phyloP scores from a whole-genome alignment of 2,888 invertebrate species.

The Hoplodrina blanda region DNA sequence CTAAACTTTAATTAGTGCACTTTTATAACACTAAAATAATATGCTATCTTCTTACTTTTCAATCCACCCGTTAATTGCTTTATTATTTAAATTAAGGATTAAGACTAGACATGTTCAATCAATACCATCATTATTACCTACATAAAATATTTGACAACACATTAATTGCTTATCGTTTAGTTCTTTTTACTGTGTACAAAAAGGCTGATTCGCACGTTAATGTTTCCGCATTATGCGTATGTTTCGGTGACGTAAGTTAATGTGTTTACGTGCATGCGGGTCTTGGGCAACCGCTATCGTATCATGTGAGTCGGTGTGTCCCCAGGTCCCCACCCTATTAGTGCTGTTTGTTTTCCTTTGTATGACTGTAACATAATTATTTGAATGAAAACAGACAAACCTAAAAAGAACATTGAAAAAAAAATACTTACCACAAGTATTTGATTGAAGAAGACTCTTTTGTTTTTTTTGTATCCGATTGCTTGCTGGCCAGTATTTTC shows the following conservation, averaged over 20 bases:
- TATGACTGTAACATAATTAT: constrained; percentile 7
- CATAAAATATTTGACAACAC: constrained; percentile 11
- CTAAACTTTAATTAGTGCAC: too few relatives aligned
- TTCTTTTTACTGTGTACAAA: constrained; percentile 61
- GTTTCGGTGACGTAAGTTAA: constrained; percentile 65
- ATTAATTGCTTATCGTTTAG: constrained; percentile 49
- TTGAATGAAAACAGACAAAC: not conserved
- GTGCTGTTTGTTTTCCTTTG: constrained; percentile 43
- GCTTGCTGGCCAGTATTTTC: constrained; percentile 18
- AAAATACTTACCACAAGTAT: not conserved
- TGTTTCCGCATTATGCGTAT: constrained; percentile 74
- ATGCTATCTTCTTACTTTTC: too few relatives aligned
- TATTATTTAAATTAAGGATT: too few relatives aligned
- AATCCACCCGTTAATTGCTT: too few relatives aligned
- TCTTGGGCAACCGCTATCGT: constrained; percentile 51
- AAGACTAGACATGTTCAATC: too few relatives aligned
- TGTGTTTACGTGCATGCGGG: constrained; percentile 73
- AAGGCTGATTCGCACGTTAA: constrained; percentile 65
- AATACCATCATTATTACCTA: not conserved
- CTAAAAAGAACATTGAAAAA: not conserved
- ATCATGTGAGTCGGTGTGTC: constrained; percentile 37
- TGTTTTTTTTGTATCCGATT: not conserved
- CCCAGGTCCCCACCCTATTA: constrained; percentile 33
- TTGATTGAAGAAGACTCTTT: constrained; percentile 29
- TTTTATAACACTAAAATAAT: too few relatives aligned